Evolutionary conservation across 2,797 vertebrate species (phyloP).

Genomic region (Spinibarbus caldwelli): DNA sequence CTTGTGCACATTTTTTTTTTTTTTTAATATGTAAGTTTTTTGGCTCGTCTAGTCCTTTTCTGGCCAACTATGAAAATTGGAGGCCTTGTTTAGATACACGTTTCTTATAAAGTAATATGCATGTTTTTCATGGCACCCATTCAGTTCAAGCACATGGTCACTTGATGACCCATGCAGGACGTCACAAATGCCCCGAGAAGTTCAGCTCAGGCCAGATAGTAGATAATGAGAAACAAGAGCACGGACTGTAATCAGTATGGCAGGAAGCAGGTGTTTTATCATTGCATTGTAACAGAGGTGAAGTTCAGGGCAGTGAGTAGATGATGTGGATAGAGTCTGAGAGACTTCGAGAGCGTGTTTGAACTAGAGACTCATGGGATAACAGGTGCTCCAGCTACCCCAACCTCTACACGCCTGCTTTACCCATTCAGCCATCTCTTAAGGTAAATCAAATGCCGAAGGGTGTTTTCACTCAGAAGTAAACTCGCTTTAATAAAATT

Average conservation of each 20-base stretch:
- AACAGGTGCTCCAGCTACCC: conserved; percentile 75
- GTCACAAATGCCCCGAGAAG: conserved; percentile 16
- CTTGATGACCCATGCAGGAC: conserved; percentile 33
- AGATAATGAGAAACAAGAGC: conserved; percentile 61
- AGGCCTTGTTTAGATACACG: conserved; percentile 53
- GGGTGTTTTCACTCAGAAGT: conserved; percentile 14
- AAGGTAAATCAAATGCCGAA: conserved; percentile 41
- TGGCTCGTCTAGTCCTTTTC: conserved; percentile 53
- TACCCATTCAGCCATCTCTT: conserved; percentile 58
- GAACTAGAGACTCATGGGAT: conserved; percentile 56
- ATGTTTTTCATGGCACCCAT: conserved; percentile 54
- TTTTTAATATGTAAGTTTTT: conserved; percentile 46
- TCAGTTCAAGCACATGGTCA: conserved; percentile 53
- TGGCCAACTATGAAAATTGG: conserved; percentile 18
- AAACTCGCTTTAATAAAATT: not conserved
- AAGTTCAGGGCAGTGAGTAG: conserved; percentile 70
- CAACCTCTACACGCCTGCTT: conserved; percentile 59
- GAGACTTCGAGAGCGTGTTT: conserved; percentile 42
- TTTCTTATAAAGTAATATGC: conserved; percentile 45
- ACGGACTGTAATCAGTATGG: conserved; percentile 74
- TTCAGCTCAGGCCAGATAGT: conserved; percentile 64
- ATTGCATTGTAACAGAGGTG: conserved; percentile 69
- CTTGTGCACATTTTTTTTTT: not conserved
- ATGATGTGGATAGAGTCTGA: conserved; percentile 65
- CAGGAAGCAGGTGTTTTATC: conserved; percentile 80